Evolutionary conservation across 2,888 invertebrate genomes (phyloP), one percentile per base, ranked within the genome.

Genomic region (Drosophila formosana): DNA sequence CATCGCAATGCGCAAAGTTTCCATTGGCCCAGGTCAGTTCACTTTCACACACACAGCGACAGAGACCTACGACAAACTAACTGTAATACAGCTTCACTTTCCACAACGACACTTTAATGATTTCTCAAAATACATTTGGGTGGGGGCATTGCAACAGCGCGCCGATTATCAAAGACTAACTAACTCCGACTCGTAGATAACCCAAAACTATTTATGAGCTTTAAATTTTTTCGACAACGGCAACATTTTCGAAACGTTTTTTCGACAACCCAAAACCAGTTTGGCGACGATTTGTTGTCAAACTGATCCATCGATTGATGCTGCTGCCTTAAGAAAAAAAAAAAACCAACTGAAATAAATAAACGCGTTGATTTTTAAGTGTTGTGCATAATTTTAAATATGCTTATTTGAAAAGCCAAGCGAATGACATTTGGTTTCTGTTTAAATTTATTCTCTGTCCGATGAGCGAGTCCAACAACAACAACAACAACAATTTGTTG

Each of bases 371-470:
- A 83, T 84, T 83, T 85, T 85, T 87, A 85, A 89, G 89, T 87
- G 89, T 89, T 89, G 80, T 86, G 85, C 84, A 86, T 86, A 86
- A 84, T 78, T 89, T 86, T 86, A 89, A 86, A 86, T 86, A 86
- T 73, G 67, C 68, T 78, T 69, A 65, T 62, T 75, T 71, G 67
- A 66, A 65, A 73, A 81, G 63, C 72, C 68, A 66, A 66, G 67
- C 81, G 74, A 77, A 81, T 78, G 81, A 81, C 75, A 71, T 79
- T 84, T 84, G 79, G 77, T 87, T 77, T 79, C 76, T 81, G 76
- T 72, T 84, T 80, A 87, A 85, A 84, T 81, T 56, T 87, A 84
- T 81, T 76, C 82, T 64, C 55, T 34, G 32, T 0, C 25, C 74
- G 50, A 66, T 28, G 62, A 56, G 60, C 66, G 65, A 60, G 26